phyloP scores from a whole-genome alignment of 1,140 invertebrate species.

The Cardiocondyla obscurior region DNA sequence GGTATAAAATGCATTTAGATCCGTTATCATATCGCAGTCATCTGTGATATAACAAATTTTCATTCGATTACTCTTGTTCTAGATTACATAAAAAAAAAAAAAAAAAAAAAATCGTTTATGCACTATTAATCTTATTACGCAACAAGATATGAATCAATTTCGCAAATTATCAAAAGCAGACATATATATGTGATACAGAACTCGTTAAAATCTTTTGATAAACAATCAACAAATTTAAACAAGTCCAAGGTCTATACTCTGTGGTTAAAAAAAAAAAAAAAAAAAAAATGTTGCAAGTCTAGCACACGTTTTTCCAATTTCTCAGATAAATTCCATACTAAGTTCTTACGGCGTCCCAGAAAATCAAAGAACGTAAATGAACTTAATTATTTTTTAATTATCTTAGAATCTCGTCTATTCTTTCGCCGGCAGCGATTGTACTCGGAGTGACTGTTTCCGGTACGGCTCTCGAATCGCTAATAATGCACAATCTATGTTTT shows the following conservation, averaged over 20 bases:
- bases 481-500: background rate
- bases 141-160: background rate
- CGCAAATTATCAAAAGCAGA: background rate
- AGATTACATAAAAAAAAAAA: background rate
- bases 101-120: background rate
- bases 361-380: constrained; percentile 37
- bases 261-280: no score
- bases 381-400: constrained; percentile 30
- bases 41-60: background rate
- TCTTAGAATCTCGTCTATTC: background rate
- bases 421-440: background rate
- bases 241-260: no score
- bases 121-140: background rate
- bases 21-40: background rate
- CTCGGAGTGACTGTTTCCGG: background rate
- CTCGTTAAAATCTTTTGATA: background rate
- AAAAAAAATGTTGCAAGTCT: background rate
- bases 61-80: background rate
- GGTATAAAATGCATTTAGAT: background rate
- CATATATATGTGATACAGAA: background rate
- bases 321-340: background rate
- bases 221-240: background rate
- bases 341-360: background rate
- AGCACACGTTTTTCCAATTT: background rate
- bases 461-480: background rate